Evolutionary conservation across 2,888 invertebrate species (phyloP), one percentile per base, ranked within the genome.

Genomic region (Synanthedon vespiformis): DNA sequence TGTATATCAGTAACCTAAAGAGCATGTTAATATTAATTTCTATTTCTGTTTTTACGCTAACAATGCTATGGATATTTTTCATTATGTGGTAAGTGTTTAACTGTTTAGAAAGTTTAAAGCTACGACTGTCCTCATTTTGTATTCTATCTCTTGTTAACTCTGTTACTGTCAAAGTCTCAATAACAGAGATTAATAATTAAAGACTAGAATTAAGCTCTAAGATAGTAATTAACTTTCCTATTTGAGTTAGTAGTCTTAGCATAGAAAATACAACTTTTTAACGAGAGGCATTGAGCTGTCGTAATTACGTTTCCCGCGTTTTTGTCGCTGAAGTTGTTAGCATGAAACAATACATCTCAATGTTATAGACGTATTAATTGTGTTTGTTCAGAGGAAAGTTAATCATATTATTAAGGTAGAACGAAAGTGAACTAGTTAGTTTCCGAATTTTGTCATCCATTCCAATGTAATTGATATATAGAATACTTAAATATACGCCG

Each of bases 221-320:
- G 52, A 55, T 51, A 53, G 63, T 69, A 67, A 72, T 74, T 72
- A 75, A 78, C 80, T 80, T 82, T 83, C 77, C 68, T 53, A 51
- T 55, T 57, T 54, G 52, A 51, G 12, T 52, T 12, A 22, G 34
- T 34, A 34, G 34, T 34, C 10, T 34, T 10, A 14, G 16, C 12
- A 34, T 49, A 27, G 40, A 50, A 40, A 50, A 50, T 50, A 34
- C 50, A 27, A 34, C 8, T 49, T 22, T 49, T 47, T 48, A 50
- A 48, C 40, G 13, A 44, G 50, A 14, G 44, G 65, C 65, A 67
- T 68, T 67, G 68, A 68, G 61, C 63, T 63, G 34, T 68, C 70
- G 74, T 66, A 70, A 72, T 70, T 71, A 69, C 55, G 50, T 60
- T 77, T 79, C 79, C 62, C 80, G 72, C 72, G 78, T 72, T 80